Conservation (phyloP, 2,888 invertebrate species). For the Onchidella celtica region DNA sequence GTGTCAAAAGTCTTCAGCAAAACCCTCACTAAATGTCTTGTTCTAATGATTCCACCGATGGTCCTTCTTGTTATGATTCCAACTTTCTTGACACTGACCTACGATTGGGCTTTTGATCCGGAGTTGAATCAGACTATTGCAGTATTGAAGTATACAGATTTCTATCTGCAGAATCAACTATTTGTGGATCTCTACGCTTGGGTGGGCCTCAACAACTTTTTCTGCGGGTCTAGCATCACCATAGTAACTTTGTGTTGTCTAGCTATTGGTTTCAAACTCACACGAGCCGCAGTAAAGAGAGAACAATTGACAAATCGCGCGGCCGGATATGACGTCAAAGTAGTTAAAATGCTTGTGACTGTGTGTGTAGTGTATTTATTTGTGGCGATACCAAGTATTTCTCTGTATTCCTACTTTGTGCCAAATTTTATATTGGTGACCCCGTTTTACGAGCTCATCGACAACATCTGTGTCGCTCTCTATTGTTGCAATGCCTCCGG, state of each 20-base stretch:
- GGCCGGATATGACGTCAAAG: conserved; percentile 24
- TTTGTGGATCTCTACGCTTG: conserved; percentile 16
- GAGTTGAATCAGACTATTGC: background rate
- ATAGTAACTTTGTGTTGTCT: background rate
- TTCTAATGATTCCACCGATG: background rate
- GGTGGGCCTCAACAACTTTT: conserved; percentile 29
- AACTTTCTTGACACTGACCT: background rate
- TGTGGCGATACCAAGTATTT: background rate
- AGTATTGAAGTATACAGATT: background rate
- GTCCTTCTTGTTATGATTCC: background rate
- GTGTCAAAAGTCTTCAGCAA: conserved; percentile 2
- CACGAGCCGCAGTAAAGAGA: background rate
- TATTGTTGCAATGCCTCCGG: background rate
- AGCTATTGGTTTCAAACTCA: conserved; percentile 8
- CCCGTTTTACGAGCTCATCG: background rate
- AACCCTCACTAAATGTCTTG: background rate
- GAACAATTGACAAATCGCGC: background rate
- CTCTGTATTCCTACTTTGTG: conserved; percentile 5
- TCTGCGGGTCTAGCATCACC: background rate
- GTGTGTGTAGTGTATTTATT: conserved; percentile 6
- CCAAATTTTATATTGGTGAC: conserved; percentile 12
- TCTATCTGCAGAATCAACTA: background rate
- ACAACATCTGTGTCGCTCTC: conserved; percentile 1
- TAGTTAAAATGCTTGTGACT: conserved; percentile 18
- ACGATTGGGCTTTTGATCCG: background rate